Evolutionary conservation across 2,797 vertebrate genomes (phyloP).

Genomic region (Steatocranus sp.): DNA sequence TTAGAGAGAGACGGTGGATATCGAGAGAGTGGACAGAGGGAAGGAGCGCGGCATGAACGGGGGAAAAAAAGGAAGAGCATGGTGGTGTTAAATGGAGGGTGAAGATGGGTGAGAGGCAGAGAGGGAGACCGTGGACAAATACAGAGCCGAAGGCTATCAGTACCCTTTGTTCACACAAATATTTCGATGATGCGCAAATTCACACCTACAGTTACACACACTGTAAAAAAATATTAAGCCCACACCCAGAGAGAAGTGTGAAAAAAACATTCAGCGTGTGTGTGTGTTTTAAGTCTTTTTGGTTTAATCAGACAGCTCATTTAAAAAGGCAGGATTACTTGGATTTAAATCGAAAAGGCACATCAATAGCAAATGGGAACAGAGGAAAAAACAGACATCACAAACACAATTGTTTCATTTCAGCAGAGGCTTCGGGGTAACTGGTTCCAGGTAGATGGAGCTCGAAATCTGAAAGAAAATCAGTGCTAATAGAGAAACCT

Average conservation of each 20-base stretch:
- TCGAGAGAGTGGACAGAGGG: slow-evolving; percentile 29
- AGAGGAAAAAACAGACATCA: neutral
- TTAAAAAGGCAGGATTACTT: neutral
- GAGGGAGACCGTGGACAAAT: slow-evolving; percentile 19
- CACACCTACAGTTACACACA: slow-evolving; percentile 18
- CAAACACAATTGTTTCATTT: slow-evolving; percentile 5
- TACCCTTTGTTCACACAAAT: slow-evolving; percentile 49
- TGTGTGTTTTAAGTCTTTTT: neutral
- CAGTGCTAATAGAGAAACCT: slow-evolving; percentile 22
- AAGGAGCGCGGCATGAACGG: neutral
- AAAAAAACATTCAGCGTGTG: neutral
- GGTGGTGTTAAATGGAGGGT: slow-evolving; percentile 66
- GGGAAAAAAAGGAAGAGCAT: slow-evolving; percentile 1
- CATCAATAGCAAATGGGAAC: neutral
- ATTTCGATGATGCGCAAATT: slow-evolving; percentile 16
- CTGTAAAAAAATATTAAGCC: neutral
- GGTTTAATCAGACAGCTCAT: neutral
- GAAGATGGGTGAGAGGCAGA: slow-evolving; percentile 59
- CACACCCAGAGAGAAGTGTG: neutral
- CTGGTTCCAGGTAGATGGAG: slow-evolving; percentile 32
- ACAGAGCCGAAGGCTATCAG: slow-evolving; percentile 33
- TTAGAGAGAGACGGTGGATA: slow-evolving; percentile 9
- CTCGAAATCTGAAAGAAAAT: slow-evolving; percentile 33
- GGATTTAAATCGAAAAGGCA: neutral
- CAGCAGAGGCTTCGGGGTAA: neutral